phyloP scores from a whole-genome alignment of 2,113 vertebrate genomes.

The Circaetus gallicus region DNA sequence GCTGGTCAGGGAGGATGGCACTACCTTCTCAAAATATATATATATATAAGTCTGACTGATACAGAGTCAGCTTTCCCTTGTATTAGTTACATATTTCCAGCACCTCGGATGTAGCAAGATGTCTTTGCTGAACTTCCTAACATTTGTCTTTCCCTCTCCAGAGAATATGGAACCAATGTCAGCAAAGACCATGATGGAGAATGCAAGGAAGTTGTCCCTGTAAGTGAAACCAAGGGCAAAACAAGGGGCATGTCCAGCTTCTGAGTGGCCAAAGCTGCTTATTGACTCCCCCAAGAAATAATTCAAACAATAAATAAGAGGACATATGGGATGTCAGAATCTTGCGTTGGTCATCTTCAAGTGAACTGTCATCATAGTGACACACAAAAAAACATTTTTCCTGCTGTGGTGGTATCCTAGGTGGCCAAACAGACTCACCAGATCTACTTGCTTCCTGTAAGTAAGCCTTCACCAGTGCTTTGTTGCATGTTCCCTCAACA shows the following conservation, averaged over 20 bases:
- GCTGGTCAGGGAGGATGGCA: background rate
- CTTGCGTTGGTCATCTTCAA: background rate
- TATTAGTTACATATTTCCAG: background rate
- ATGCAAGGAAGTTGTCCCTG: constrained; percentile 27
- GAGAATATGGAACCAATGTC: constrained; percentile 40
- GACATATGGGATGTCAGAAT: background rate
- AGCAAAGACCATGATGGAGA: constrained; percentile 36
- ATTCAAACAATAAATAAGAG: background rate
- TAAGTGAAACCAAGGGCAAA: constrained; percentile 19
- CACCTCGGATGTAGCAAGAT: background rate
- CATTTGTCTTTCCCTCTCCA: background rate
- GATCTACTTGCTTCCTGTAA: background rate
- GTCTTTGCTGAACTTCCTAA: background rate
- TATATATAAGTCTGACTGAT: background rate
- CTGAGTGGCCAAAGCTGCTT: background rate
- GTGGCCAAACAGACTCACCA: background rate
- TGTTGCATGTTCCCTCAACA: background rate
- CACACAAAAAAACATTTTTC: background rate
- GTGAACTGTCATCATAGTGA: background rate
- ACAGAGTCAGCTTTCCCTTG: background rate
- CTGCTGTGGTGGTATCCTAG: background rate
- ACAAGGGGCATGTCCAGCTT: background rate
- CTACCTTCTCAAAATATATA: background rate
- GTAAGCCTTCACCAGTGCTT: background rate
- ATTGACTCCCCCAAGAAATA: background rate